A percentile compares a stretch with the other conserved stretches of the same genome.
These are phyloP conservation scores for Tenebrosternarchus preto DNA, from an alignment of 2,113 vertebrate genomes.

Conservation along the genomic window DNA sequence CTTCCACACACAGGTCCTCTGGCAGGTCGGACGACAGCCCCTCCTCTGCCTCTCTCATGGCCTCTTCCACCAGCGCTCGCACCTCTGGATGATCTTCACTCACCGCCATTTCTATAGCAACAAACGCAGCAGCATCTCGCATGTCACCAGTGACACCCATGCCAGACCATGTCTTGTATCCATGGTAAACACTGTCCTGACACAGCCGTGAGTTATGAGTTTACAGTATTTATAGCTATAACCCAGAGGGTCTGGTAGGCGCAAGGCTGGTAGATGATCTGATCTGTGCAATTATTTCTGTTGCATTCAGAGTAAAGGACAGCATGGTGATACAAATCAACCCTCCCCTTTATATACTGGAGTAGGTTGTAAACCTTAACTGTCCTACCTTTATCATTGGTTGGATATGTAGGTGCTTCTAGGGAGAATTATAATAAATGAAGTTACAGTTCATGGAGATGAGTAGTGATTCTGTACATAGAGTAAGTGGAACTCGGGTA, in stretches of 20 bases:
- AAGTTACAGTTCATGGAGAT: neutral
- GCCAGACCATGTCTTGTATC: neutral
- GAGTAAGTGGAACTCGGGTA: neutral
- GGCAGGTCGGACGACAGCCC: constrained; percentile 57
- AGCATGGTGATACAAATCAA: too few species aligned
- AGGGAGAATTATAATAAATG: neutral
- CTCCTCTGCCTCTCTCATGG: constrained; percentile 64
- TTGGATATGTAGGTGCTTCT: neutral
- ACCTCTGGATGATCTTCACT: constrained; percentile 83
- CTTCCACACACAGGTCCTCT: constrained; percentile 66
- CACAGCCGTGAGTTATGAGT: too few species aligned
- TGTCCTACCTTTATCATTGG: neutral
- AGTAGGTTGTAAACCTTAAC: neutral
- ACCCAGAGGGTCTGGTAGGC: too few species aligned
- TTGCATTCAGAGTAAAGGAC: neutral
- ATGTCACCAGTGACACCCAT: neutral
- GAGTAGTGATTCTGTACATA: neutral
- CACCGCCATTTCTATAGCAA: constrained; percentile 61
- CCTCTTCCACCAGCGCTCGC: constrained; percentile 69
- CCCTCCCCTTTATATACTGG: too few species aligned
- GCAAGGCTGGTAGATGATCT: neutral
- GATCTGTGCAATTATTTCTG: neutral
- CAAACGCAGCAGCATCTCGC: neutral
- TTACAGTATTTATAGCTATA: too few species aligned
- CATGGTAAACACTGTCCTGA: too few species aligned